Percentiles rank a stretch among this genome's conserved stretches.
These are phyloP conservation scores for Machimus rusticus DNA, from an alignment of 2,888 invertebrate species.

Conservation along the genomic window DNA sequence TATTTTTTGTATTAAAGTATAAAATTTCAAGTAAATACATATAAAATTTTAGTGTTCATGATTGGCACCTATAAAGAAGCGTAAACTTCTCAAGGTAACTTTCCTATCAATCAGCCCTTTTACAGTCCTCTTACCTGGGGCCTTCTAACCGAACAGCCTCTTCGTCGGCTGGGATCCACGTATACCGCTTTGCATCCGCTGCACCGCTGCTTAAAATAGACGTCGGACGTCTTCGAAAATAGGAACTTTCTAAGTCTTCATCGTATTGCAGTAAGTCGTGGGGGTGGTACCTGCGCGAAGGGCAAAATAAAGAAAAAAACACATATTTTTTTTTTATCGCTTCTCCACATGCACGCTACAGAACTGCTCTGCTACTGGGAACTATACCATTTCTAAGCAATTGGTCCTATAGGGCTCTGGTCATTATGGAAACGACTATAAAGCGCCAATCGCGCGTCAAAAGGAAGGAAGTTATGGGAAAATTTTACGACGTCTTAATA, in stretches of 20 bases:
- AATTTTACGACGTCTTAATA: not conserved
- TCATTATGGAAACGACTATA: not conserved
- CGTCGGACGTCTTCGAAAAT: constrained; percentile 80
- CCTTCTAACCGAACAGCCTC: constrained; percentile 76
- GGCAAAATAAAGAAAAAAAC: constrained; percentile 6
- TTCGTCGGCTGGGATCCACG: constrained; percentile 82
- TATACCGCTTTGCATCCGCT: constrained; percentile 75
- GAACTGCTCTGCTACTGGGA: not conserved
- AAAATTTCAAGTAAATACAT: not conserved
- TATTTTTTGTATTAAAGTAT: not conserved
- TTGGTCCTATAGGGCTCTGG: not conserved
- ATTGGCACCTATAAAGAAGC: not conserved
- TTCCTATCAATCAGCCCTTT: not conserved
- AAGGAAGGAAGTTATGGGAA: not conserved
- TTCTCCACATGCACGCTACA: not conserved
- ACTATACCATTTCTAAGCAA: not conserved
- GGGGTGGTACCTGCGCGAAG: constrained; percentile 56
- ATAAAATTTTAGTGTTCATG: no score
- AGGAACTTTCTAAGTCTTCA: constrained; percentile 79
- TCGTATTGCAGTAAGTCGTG: constrained; percentile 72
- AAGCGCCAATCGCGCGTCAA: not conserved
- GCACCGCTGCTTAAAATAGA: constrained; percentile 72
- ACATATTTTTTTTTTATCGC: not conserved
- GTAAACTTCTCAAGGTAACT: not conserved
- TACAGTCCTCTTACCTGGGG: constrained; percentile 64